Conservation (phyloP, 2,888 invertebrate genomes). For the Sarcophaga caerulescens region DNA sequence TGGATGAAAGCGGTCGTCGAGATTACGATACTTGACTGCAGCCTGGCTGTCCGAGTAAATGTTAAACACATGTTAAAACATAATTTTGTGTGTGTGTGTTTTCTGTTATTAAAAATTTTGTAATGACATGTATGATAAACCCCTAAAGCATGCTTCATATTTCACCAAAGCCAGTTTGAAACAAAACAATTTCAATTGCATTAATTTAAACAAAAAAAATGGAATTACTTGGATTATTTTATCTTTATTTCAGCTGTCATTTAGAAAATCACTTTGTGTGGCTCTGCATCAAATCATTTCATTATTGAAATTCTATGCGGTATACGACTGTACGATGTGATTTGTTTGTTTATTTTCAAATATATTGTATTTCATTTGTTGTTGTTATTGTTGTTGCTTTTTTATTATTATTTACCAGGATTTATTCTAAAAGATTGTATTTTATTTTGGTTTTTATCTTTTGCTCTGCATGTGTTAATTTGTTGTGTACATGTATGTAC, state of each 20-base stretch:
- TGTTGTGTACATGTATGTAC: constrained; percentile 5
- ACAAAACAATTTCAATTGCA: background rate
- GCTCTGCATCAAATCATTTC: background rate
- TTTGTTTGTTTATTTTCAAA: constrained; percentile 32
- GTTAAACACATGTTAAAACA: no score
- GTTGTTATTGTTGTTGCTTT: background rate
- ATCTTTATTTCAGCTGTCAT: constrained; percentile 37
- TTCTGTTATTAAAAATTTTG: no score
- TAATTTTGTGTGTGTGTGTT: no score
- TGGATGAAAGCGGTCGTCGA: no score
- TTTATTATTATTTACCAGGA: background rate
- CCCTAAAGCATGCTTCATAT: constrained; percentile 34
- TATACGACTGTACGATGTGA: background rate
- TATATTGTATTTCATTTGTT: constrained; percentile 7
- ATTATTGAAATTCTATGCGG: constrained; percentile 27
- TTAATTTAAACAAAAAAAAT: background rate
- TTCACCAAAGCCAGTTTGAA: background rate
- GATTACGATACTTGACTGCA: no score
- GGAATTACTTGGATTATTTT: background rate
- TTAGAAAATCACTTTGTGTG: background rate
- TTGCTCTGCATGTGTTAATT: background rate
- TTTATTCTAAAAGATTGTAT: constrained; percentile 30
- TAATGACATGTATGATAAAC: background rate
- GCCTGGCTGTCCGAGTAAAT: no score
- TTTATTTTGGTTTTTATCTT: constrained; percentile 41